Evolutionary conservation across 2,888 invertebrate genomes (phyloP), one percentile per base, ranked within the genome.

Genomic region (Drosophila austrosaltans): DNA sequence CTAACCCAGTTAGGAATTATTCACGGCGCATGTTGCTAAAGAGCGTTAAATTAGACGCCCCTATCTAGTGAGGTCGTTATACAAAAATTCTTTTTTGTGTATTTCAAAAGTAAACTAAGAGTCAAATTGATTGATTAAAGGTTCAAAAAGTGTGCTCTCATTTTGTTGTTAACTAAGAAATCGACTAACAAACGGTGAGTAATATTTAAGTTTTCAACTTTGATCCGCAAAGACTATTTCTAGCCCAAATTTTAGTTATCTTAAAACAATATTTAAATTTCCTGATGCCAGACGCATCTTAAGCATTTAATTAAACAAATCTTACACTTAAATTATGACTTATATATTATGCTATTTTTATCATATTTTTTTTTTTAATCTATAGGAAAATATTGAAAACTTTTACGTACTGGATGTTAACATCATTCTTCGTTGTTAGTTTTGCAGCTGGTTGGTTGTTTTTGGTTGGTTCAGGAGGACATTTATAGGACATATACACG

Each of bases 351-450:
- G 22, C 42, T 32, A 42, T 10, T 25, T 25, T 28, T 53, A 8
- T 8, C 2, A 36, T 36, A 36, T 2, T 10, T 28, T 28, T 2
- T 28, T 1, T 54, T 48, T 32, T 30, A 30, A 30, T 30, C 39
- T 12, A 5, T 1, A 12, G 28, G 36, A 20, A 63, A 10, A 39
- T 53, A 71, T 39, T 53, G 53, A 66, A 62, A 59, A 87, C 80
- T 63, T 72, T 82, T 85, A 83, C 83, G 83, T 83, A 88, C 83
- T 80, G 86, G 78, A 76, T 72, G 62, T 82, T 63, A 78, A 82
- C 83, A 83, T 88, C 83, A 83, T 83, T 83, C 83, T 88, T 88
- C 83, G 83, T 69, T 80, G 81, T 83, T 87, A 83, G 86, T 83
- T 48, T 80, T 65, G 81, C 86, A 70, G 85, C 81, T 83, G 81